phyloP scores from a whole-genome alignment of 2,113 vertebrate genomes.

The Suncus etruscus region DNA sequence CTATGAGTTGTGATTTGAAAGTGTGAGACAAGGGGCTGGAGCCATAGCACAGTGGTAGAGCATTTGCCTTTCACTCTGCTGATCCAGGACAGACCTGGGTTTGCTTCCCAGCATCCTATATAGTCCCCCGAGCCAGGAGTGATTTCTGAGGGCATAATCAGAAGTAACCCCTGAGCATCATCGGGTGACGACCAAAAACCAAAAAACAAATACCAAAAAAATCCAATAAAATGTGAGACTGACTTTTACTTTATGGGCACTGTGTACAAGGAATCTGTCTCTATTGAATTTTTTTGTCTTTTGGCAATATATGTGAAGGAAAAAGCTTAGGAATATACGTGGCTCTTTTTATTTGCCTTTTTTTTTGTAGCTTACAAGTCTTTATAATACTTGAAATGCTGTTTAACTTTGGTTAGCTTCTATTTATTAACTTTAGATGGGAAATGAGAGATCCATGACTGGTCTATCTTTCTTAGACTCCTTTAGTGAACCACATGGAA shows the following conservation, averaged over 20 bases:
- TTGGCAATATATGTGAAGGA: neutral
- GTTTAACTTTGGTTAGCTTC: neutral
- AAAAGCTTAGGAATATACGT: neutral
- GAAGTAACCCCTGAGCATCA: too few species aligned
- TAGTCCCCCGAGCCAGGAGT: too few species aligned
- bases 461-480: neutral
- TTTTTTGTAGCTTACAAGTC: neutral
- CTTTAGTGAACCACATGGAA: neutral
- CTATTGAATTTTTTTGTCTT: neutral
- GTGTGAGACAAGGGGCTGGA: constrained; percentile 45
- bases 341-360: neutral
- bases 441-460: neutral
- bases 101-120: too few species aligned
- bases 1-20: constrained; percentile 71
- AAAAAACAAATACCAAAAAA: too few species aligned
- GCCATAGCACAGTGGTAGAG: too few species aligned
- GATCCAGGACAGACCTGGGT: too few species aligned
- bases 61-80: too few species aligned
- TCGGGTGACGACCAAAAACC: too few species aligned
- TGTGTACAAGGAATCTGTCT: constrained; percentile 11
- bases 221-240: constrained; percentile 58
- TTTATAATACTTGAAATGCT: neutral
- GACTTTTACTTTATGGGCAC: constrained; percentile 59
- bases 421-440: neutral
- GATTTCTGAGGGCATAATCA: too few species aligned